Evolutionary conservation across 2,797 vertebrate species (phyloP).

Genomic region (Lagorchestes hirsutus): DNA sequence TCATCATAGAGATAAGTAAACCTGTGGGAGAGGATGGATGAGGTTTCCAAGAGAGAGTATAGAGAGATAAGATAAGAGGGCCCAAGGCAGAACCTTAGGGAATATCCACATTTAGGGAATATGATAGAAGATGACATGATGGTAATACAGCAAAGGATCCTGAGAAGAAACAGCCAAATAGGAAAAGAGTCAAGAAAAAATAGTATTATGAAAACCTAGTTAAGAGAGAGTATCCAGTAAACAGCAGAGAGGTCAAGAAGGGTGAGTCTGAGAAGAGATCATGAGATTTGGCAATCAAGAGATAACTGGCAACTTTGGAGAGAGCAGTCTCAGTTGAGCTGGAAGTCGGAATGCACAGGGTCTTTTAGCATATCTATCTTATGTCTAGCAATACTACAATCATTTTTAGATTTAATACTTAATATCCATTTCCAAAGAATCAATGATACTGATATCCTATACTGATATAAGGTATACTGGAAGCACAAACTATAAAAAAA

Average conservation of each 20-base stretch:
- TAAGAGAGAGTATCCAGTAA: not conserved
- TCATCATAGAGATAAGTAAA: not conserved
- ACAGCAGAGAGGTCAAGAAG: not conserved
- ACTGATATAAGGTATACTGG: slow-evolving; percentile 20
- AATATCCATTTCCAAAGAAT: not conserved
- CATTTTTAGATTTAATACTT: slow-evolving; percentile 11
- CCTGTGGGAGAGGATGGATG: not conserved
- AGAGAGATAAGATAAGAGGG: not conserved
- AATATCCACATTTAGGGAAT: not conserved
- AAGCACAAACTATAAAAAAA: not conserved
- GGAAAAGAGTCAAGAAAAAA: not conserved
- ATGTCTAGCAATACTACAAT: slow-evolving; percentile 25
- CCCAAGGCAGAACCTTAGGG: not conserved
- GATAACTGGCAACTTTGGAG: not conserved
- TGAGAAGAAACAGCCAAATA: not conserved
- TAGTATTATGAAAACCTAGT: not conserved
- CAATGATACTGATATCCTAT: not conserved
- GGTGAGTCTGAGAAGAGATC: not conserved
- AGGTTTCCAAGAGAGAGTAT: not conserved
- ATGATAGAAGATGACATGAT: not conserved
- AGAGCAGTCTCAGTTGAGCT: not conserved
- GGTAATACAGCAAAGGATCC: not conserved
- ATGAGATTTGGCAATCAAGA: not conserved
- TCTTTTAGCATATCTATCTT: slow-evolving; percentile 35
- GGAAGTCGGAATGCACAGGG: not conserved